Evolutionary conservation across 2,797 vertebrate species (phyloP), one percentile per base, ranked within the genome.

Genomic region (Hydrocynus forskahlii): DNA sequence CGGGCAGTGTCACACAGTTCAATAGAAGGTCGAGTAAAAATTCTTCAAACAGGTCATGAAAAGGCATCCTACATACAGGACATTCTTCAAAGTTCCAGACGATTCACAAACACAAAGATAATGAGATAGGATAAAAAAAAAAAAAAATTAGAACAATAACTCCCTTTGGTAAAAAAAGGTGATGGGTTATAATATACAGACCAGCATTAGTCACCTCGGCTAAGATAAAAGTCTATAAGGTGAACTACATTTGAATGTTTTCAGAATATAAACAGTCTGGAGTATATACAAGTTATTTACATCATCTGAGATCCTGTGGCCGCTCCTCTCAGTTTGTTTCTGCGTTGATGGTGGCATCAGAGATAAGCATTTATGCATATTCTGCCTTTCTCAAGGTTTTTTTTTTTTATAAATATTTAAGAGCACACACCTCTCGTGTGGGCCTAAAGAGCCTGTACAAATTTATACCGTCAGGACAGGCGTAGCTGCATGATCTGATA

Each of bases 281-380:
- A 96, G 88, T 97, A 96, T 96, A 88, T 96, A 97, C 95, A 96
- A 85, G 63, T 90, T 96, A 97, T 97, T 96, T 97, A 98, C 95
- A 97, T 70, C 75, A 76, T 87, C 59, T 71, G 75, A 81, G 81
- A 87, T 78, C 87, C 86, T 91, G 89, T 87, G 88, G 89, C 86
- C 85, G 82, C 85, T 86, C 87, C 87, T 89, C 89, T 91, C 85
- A 88, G 88, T 89, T 60, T 88, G 83, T 86, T 86, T 88, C 89
- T 38, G 69, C 69, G 14, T 83, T 78, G 84, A 80, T 86, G 85
- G 87, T 88, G 87, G 81, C 86, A 76, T 76, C 17, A 48, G 74
- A 59, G 67, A 80, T 60, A 19, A 73, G 40, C 45, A 72, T 76
- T 84, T 74, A 83, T 80, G 64, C 78, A 62, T 89, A 88, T 91